These are phyloP conservation scores for Holocentrus rufus DNA, from an alignment of 2,797 vertebrate species.

Conservation along the genomic window DNA sequence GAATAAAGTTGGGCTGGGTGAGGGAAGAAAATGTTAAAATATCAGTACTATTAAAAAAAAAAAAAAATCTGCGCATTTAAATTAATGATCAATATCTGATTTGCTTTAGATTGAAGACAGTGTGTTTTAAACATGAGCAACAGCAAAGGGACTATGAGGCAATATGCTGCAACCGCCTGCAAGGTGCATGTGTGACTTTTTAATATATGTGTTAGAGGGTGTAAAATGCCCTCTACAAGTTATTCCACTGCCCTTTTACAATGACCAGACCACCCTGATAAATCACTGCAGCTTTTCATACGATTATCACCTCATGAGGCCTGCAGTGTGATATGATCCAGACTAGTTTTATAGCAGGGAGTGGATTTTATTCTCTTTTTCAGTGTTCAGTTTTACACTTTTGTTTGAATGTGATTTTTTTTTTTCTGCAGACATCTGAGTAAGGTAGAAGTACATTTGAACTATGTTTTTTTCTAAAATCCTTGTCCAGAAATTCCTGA, in stretches of 20 bases:
- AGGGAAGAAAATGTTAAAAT: constrained; percentile 37
- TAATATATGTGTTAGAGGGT: background rate
- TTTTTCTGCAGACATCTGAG: background rate
- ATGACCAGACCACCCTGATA: background rate
- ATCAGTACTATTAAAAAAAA: background rate
- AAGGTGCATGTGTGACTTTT: constrained; percentile 33
- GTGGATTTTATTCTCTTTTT: background rate
- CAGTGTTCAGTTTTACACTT: background rate
- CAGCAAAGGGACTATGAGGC: constrained; percentile 70
- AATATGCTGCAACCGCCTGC: constrained; percentile 60
- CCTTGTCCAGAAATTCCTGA: too few relatives aligned
- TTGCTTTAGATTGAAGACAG: constrained; percentile 35
- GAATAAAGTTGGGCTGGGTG: constrained; percentile 18
- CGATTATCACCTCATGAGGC: background rate
- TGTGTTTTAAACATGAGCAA: constrained; percentile 73
- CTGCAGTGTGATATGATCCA: background rate
- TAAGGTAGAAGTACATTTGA: background rate
- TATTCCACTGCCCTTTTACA: background rate
- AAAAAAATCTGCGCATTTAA: constrained; percentile 39
- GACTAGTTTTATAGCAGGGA: background rate
- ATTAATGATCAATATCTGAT: constrained; percentile 76
- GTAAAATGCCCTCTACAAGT: background rate
- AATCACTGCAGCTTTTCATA: background rate
- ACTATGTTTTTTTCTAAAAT: background rate
- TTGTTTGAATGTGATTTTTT: background rate